Evolutionary conservation across 2,888 invertebrate species (phyloP).

Genomic region (Leucophora obtusa): DNA sequence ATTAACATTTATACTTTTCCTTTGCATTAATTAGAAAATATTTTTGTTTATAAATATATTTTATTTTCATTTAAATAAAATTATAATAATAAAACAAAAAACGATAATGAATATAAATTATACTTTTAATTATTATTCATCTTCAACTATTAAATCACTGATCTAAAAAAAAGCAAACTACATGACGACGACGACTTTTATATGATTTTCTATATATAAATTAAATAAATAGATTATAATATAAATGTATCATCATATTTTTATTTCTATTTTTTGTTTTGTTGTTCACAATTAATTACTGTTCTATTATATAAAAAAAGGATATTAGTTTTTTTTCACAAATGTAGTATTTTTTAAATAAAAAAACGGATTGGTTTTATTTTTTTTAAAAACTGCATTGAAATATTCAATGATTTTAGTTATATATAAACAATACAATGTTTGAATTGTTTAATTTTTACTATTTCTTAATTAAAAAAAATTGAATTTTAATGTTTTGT

Average conservation of each 20-base stretch:
- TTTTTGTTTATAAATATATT: slow-evolving; percentile 34
- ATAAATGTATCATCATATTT: slow-evolving; percentile 30
- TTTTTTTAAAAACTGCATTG: slow-evolving; percentile 24
- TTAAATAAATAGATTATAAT: slow-evolving; percentile 29
- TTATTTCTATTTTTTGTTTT: slow-evolving; percentile 13
- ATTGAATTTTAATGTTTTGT: slow-evolving; percentile 7
- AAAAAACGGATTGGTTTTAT: slow-evolving; percentile 22
- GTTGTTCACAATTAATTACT: slow-evolving; percentile 8
- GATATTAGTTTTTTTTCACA: slow-evolving; percentile 2
- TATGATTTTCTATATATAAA: slow-evolving; percentile 44
- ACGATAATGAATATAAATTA: slow-evolving; percentile 48
- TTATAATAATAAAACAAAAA: slow-evolving; percentile 42
- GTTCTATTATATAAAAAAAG: slow-evolving; percentile 19
- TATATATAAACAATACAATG: slow-evolving; percentile 53
- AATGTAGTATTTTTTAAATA: slow-evolving; percentile 6
- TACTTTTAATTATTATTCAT: slow-evolving; percentile 16
- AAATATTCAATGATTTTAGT: slow-evolving; percentile 34
- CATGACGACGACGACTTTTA: slow-evolving; percentile 24
- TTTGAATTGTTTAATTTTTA: slow-evolving; percentile 17
- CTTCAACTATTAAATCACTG: slow-evolving; percentile 43
- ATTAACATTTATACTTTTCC: slow-evolving; percentile 60
- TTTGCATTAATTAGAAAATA: slow-evolving; percentile 45
- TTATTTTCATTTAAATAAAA: slow-evolving; percentile 41
- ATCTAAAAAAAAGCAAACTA: slow-evolving; percentile 36
- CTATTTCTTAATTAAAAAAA: slow-evolving; percentile 32